Conservation (phyloP, 2,888 invertebrate species). For the Ptychoptera albimana region DNA sequence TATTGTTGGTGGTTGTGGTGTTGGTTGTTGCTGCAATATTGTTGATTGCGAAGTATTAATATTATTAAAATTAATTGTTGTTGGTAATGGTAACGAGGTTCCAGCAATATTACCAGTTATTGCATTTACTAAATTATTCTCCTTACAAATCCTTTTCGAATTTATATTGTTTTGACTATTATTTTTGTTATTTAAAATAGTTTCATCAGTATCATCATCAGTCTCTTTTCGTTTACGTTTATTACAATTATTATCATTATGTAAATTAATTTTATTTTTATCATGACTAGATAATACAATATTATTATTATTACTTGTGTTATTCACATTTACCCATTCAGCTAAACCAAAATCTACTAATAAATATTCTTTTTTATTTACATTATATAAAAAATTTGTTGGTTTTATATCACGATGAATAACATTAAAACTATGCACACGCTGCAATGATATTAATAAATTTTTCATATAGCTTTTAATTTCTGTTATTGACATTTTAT, state of each 20-base stretch:
- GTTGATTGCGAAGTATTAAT: no score
- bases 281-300: background rate
- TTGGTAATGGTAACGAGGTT: background rate
- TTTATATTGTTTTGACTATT: background rate
- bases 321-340: conserved; percentile 33
- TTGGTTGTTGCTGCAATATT: background rate
- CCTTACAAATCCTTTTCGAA: background rate
- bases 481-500: conserved; percentile 51
- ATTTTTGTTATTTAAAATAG: conserved; percentile 1
- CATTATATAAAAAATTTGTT: conserved; percentile 76
- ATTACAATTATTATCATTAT: conserved; percentile 7
- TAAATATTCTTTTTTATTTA: conserved; percentile 50
- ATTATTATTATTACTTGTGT: conserved; percentile 5
- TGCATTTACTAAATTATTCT: no score
- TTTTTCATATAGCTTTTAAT: conserved; percentile 65
- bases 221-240: conserved; percentile 7
- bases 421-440: conserved; percentile 69
- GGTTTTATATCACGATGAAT: conserved; percentile 87
- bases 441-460: conserved; percentile 55
- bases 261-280: conserved; percentile 4
- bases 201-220: conserved; percentile 2
- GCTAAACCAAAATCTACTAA: conserved; percentile 84
- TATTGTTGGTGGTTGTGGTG: background rate
- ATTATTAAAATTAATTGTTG: no score
- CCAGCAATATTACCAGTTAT: no score